phyloP scores from a whole-genome alignment of 1,140 invertebrate species.

The Probaryconus sp. region DNA sequence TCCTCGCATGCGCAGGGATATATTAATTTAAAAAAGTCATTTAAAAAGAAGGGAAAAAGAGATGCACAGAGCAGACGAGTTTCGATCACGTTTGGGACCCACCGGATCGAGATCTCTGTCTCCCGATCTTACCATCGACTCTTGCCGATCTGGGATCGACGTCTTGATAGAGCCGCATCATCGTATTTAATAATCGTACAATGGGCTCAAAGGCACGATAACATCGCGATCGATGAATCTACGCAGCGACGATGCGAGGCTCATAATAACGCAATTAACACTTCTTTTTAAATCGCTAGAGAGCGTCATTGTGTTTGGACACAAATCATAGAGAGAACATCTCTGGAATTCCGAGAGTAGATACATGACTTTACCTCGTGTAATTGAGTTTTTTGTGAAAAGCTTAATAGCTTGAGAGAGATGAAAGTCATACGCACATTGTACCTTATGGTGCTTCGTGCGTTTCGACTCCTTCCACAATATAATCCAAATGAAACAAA shows the following conservation, averaged over 20 bases:
- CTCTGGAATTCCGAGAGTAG: constrained; percentile 50
- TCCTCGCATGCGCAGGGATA: constrained; percentile 36
- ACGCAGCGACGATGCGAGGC: constrained; percentile 53
- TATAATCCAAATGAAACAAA: too few relatives aligned
- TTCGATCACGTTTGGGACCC: constrained; percentile 55
- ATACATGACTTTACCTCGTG: constrained; percentile 40
- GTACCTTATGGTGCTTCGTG: neutral
- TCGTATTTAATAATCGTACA: constrained; percentile 71
- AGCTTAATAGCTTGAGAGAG: constrained; percentile 51
- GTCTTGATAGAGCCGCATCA: constrained; percentile 69
- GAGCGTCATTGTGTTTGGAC: constrained; percentile 65
- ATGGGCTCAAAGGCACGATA: constrained; percentile 62
- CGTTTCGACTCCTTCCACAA: too few relatives aligned
- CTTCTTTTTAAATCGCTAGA: constrained; percentile 63
- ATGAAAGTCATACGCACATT: constrained; percentile 44
- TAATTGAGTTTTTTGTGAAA: constrained; percentile 55
- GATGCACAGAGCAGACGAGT: constrained; percentile 26
- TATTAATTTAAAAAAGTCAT: constrained; percentile 59
- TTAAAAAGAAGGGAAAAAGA: constrained; percentile 34
- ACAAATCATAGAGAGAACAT: constrained; percentile 62
- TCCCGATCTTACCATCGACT: constrained; percentile 42
- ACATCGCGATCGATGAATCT: constrained; percentile 59
- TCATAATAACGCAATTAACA: constrained; percentile 72
- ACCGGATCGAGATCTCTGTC: constrained; percentile 56
- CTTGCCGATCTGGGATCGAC: constrained; percentile 55